Percentiles rank a stretch among this genome's conserved stretches.
Evolutionary conservation across 2,888 invertebrate genomes (phyloP).

Genomic region (Hylaea fasciaria): DNA sequence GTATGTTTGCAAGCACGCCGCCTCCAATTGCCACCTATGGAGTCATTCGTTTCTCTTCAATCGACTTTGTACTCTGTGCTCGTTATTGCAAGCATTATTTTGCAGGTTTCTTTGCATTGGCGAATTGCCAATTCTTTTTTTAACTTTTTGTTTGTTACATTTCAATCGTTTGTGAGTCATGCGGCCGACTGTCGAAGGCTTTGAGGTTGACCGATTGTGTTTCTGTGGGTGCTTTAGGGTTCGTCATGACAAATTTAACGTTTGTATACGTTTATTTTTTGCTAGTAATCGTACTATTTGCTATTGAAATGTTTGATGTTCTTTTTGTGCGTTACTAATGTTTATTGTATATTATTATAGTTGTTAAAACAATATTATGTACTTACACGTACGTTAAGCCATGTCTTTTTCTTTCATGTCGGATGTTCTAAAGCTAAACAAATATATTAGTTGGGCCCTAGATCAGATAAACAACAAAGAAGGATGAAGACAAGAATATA

Average conservation of each 20-base stretch:
- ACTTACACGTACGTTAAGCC: no score
- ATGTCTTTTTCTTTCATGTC: no score
- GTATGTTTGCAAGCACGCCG: conserved; percentile 78
- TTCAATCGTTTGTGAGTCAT: conserved; percentile 76
- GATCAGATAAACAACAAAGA: no score
- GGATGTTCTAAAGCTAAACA: no score
- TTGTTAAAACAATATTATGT: no score
- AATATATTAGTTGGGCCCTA: no score
- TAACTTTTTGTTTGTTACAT: conserved; percentile 63
- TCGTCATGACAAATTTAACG: conserved; percentile 1
- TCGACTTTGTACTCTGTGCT: conserved; percentile 9
- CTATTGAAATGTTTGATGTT: background rate
- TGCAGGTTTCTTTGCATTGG: conserved; percentile 32
- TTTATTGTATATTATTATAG: no score
- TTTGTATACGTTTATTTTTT: conserved; percentile 12
- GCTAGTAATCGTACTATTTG: background rate
- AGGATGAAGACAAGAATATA: no score
- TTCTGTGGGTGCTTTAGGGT: conserved; percentile 53
- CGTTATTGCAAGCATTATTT: conserved; percentile 2
- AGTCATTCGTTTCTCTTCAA: conserved; percentile 45
- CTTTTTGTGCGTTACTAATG: no score
- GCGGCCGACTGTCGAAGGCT: conserved; percentile 53
- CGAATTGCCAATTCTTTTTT: conserved; percentile 60
- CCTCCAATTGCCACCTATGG: conserved; percentile 76
- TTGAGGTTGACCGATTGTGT: conserved; percentile 63